Percentiles rank a stretch among this genome's conserved stretches.
Conservation (phyloP, 1,140 invertebrate species). For the Carposina sasakii region DNA sequence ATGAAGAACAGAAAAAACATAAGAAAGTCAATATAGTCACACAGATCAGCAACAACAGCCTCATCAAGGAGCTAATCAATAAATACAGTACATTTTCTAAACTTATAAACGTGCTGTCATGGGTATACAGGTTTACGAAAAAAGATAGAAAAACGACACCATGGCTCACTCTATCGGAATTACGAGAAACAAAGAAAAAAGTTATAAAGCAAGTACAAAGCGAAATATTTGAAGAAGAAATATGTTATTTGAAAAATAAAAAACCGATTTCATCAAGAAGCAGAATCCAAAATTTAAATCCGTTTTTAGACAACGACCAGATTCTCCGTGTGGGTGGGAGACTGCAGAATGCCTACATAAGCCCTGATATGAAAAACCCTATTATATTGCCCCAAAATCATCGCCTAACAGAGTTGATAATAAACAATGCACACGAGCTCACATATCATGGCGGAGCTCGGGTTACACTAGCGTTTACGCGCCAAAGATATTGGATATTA, state of each 20-base stretch:
- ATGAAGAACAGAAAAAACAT: conserved; percentile 14
- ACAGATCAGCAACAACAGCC: neutral
- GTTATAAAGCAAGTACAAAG: neutral
- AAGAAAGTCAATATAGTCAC: conserved; percentile 1
- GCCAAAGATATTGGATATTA: neutral
- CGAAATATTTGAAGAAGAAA: neutral
- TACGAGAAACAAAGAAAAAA: neutral
- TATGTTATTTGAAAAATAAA: neutral
- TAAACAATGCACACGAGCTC: neutral
- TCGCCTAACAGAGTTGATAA: neutral
- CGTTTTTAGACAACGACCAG: neutral
- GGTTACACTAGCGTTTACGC: neutral
- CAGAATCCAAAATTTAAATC: neutral
- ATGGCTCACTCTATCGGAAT: neutral
- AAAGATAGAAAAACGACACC: neutral
- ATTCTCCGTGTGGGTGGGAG: neutral
- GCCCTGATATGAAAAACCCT: neutral
- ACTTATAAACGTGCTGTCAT: neutral
- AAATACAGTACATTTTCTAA: conserved; percentile 15
- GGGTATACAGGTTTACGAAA: neutral
- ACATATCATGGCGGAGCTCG: neutral
- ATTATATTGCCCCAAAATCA: neutral
- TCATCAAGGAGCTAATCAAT: conserved; percentile 14
- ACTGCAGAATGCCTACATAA: neutral
- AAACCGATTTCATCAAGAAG: neutral